Percentiles rank a stretch among this genome's conserved stretches.
Evolutionary conservation across 2,888 invertebrate genomes (phyloP).

Genomic region (Hirtodrosophila confusa): DNA sequence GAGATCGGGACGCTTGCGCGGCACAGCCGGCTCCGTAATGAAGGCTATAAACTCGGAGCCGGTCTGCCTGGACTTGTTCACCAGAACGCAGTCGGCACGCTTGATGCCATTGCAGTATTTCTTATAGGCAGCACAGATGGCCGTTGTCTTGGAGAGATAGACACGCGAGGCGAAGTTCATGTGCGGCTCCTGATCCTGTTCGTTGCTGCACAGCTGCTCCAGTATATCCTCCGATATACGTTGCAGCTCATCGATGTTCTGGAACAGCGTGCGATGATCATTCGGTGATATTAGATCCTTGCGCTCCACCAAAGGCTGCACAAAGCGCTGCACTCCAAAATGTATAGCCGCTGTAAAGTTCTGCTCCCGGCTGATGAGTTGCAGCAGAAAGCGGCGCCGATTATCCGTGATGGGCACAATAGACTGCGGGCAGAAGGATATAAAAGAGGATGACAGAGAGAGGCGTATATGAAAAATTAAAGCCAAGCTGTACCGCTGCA

Average conservation of each 20-base stretch:
- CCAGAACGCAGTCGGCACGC: slow-evolving; percentile 93
- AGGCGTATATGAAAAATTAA: neutral
- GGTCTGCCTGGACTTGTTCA: slow-evolving; percentile 89
- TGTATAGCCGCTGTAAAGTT: slow-evolving; percentile 91
- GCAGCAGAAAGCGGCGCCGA: slow-evolving; percentile 89
- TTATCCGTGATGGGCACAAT: slow-evolving; percentile 85
- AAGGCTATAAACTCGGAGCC: slow-evolving; percentile 92
- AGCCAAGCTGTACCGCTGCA: too few species aligned
- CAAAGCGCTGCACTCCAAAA: slow-evolving; percentile 91
- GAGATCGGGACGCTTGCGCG: slow-evolving; percentile 92
- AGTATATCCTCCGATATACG: slow-evolving; percentile 92
- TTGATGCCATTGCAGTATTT: slow-evolving; percentile 93
- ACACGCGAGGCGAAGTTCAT: slow-evolving; percentile 88
- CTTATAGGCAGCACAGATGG: slow-evolving; percentile 91
- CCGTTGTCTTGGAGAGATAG: slow-evolving; percentile 90
- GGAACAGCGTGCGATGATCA: slow-evolving; percentile 92
- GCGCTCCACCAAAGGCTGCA: slow-evolving; percentile 90
- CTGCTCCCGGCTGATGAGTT: slow-evolving; percentile 90
- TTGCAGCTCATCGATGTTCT: slow-evolving; percentile 92
- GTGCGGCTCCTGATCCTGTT: slow-evolving; percentile 88
- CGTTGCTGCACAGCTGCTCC: slow-evolving; percentile 89
- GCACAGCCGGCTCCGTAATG: slow-evolving; percentile 92
- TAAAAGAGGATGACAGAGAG: neutral
- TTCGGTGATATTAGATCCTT: slow-evolving; percentile 90
- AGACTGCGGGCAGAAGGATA: slow-evolving; percentile 75